Base-by-base conservation (phyloP, 2,797 vertebrate genomes). In the Dermochelys coriacea region DNA sequence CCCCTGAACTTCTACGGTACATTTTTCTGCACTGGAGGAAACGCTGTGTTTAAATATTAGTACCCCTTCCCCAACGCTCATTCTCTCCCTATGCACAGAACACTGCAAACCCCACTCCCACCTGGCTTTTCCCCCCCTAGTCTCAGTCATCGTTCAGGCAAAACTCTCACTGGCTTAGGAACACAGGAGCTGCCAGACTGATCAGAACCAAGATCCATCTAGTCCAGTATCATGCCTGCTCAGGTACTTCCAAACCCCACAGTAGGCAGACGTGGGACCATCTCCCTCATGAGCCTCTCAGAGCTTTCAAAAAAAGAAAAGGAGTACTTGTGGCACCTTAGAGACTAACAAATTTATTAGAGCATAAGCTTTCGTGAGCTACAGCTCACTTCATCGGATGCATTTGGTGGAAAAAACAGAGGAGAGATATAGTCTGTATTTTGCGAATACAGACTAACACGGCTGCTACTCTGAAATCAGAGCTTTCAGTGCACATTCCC, bases 171-270 rank as follows among this genome's bases (percentile, higher is more conserved):
- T n/a, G 25, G 23, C 25, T 47, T 47, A 25, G 71, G 71, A 45
- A 47, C 41, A 47, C 41, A 29, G 25, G 37, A 27, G 3, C 25
- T 29, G 23, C 41, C 23, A 15, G 71, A 47, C 12, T 27, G 45
- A 8, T 27, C 11, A 23, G 9, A 41, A 45, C 37, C 23, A 25
- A 12, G 1, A 16, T 0, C 34, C 51, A 77, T 74, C 75, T 3
- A 4, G 23, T 29, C 77, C 55, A 2, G 23, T 0, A 1, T 1
- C 37, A 47, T 3, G 52, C 45, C 2, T 51, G 11, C 15, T 3
- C 21, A 37, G 68, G 37, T 37, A 25, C 4, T 41, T 41, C 23
- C 25, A 64, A 71, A 19, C 68, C 37, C 68, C 11, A 21, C 10
- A 12, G 37, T 12, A 74, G 5, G 12, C 41, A 11, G 37, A 74